A percentile compares a stretch with the other conserved stretches of the same genome.
These are phyloP conservation scores for Benitochromis conjunctus DNA, from an alignment of 2,113 vertebrate genomes.

Conservation along the genomic window DNA sequence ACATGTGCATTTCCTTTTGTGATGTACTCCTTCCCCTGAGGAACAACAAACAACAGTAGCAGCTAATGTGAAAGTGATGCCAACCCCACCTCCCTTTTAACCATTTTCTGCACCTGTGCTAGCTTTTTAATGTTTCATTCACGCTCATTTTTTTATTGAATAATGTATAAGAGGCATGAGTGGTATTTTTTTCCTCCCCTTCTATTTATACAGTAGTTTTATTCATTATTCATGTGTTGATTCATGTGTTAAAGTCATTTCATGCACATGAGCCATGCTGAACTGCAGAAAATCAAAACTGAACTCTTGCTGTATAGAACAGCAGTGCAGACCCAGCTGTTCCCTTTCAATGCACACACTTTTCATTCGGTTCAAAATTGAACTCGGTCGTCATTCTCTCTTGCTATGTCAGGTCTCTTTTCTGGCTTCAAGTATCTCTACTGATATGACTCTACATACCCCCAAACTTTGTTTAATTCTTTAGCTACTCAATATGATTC, in stretches of 20 bases:
- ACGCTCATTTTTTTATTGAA: slow-evolving; percentile 32
- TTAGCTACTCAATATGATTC: not conserved
- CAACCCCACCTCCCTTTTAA: not conserved
- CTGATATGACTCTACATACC: not conserved
- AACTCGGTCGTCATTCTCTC: not conserved
- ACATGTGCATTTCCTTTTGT: not conserved
- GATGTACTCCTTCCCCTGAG: not conserved
- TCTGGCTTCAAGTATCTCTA: not conserved
- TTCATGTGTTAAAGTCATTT: slow-evolving; percentile 51
- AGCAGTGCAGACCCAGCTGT: not conserved
- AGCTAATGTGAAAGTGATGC: not conserved
- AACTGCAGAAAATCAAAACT: slow-evolving; percentile 28
- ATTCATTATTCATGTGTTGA: slow-evolving; percentile 60
- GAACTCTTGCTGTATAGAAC: not conserved
- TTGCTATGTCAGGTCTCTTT: not conserved
- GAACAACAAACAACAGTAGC: not conserved
- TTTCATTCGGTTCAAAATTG: slow-evolving; percentile 9
- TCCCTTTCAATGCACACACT: slow-evolving; percentile 6
- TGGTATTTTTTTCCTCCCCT: not conserved
- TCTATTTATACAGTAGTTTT: slow-evolving; percentile 32
- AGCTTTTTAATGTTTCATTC: slow-evolving; percentile 48
- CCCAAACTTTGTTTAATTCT: not conserved
- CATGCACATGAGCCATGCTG: slow-evolving; percentile 24
- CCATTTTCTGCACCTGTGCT: not conserved
- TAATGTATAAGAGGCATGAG: slow-evolving; percentile 32